Evolutionary conservation across 2,113 vertebrate species (phyloP).

Genomic region (Zosterops hypoxanthus): DNA sequence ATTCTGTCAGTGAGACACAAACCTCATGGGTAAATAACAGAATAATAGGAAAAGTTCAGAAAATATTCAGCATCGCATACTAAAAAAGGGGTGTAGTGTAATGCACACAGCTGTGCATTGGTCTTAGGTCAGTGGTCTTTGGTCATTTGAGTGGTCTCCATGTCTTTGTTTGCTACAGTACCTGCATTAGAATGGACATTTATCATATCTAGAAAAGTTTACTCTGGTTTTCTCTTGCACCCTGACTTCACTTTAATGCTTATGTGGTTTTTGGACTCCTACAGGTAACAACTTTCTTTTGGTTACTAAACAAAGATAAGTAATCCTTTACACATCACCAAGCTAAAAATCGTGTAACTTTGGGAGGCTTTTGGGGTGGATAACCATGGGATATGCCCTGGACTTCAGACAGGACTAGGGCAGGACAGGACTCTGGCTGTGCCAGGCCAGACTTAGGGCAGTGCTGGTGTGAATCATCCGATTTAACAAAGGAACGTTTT

Average conservation of each 20-base stretch:
- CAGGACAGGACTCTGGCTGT: background rate
- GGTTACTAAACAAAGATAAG: background rate
- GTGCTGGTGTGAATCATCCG: rapidly evolving
- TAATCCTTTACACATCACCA: background rate
- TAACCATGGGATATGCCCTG: background rate
- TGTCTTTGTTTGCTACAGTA: background rate
- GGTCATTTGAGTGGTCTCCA: too few species aligned
- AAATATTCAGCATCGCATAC: background rate
- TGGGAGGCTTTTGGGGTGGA: background rate
- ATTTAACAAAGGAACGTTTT: background rate
- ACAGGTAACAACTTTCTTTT: background rate
- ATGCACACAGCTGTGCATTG: background rate
- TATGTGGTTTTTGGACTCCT: rapidly evolving
- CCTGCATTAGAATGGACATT: background rate
- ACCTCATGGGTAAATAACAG: background rate
- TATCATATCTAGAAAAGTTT: background rate
- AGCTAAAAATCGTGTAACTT: background rate
- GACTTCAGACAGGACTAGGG: background rate
- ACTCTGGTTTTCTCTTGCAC: background rate
- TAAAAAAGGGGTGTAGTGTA: background rate
- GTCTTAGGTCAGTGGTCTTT: background rate
- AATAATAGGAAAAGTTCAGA: background rate
- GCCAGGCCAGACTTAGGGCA: background rate
- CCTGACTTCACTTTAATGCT: background rate
- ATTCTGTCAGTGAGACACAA: background rate